phyloP scores from a whole-genome alignment of 2,888 invertebrate genomes.

The Agrochola circellaris region DNA sequence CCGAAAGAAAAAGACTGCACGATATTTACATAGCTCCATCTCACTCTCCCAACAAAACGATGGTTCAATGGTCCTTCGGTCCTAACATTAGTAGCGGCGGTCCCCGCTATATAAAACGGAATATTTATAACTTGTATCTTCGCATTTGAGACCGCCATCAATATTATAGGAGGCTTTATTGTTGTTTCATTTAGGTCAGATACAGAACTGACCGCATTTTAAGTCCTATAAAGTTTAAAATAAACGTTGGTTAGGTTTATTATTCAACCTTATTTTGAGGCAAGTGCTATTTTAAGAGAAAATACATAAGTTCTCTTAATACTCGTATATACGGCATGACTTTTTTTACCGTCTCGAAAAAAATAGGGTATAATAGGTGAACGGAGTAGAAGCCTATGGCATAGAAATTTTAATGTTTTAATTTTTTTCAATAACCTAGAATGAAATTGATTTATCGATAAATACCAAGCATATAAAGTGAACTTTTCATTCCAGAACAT shows the following conservation, averaged over 20 bases:
- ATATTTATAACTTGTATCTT: constrained; percentile 49
- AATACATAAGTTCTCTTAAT: too few species aligned
- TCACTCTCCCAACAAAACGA: constrained; percentile 12
- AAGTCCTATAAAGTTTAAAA: constrained; percentile 16
- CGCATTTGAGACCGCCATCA: constrained; percentile 46
- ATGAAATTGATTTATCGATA: too few species aligned
- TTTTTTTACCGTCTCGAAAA: too few species aligned
- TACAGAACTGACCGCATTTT: constrained; percentile 19
- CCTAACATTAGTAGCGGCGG: constrained; percentile 14
- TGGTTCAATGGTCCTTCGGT: constrained; percentile 18
- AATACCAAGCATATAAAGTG: too few species aligned
- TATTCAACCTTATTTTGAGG: neutral
- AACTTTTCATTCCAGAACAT: too few species aligned
- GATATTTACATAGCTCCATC: constrained; percentile 2
- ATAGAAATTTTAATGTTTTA: too few species aligned
- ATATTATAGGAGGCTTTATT: constrained; percentile 32
- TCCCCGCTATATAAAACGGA: constrained; percentile 30
- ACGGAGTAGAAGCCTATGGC: too few species aligned
- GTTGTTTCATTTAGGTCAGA: constrained; percentile 47
- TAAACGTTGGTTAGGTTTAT: constrained; percentile 5
- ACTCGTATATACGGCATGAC: too few species aligned
- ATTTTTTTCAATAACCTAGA: too few species aligned
- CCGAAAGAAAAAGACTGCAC: neutral
- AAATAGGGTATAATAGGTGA: too few species aligned
- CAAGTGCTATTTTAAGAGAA: too few species aligned